Evolutionary conservation across 2,888 invertebrate species (phyloP), one percentile per base, ranked within the genome.

Genomic region (Acanthopleura granulata): DNA sequence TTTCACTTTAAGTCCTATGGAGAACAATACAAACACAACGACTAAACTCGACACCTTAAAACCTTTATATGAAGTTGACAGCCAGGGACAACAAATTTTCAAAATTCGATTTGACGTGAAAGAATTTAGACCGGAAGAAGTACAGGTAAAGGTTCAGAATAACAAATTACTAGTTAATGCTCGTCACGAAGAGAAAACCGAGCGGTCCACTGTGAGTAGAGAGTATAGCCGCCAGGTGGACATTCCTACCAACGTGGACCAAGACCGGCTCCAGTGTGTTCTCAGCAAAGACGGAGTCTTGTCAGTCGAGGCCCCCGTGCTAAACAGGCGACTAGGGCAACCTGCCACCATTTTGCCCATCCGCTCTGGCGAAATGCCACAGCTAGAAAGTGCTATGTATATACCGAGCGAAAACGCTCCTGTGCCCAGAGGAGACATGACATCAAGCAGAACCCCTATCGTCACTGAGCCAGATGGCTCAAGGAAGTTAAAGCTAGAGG

Each of bases 1-100:
- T 82, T 89, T 89, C 80, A 87, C 86, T 16, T 82, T 90, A 49
- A 89, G 88, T 76, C 90, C 90, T 0, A 80, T 84, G 9, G 88
- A 88, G 57, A 78, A 69, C 62, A 82, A 80, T n/a, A 79, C 78
- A 27, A 74, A 80, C n/a, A 80, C 82, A 72, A 81, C 72, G 50
- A 57, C 75, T 51, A 79, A 84, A 77, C 74, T 87, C 27, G 85
- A 86, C 72, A 80, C 80, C 15, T 74, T 86, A 69, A 81, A 80
- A 70, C 83, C 84, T 27, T 78, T 84, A 70, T 86, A 83, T 77
- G 87, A 86, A 73, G 80, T 81, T 11, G 85, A 86, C 49, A 77
- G 81, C 29, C 79, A 82, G 22, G 88, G 89, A 12, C 74, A 81
- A 1, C 84, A 84, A 27, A 76, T 81, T 30, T 88, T 88, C 80